These are phyloP conservation scores for Himalopsyche anomala DNA, from an alignment of 2,888 invertebrate genomes.

Conservation along the genomic window DNA sequence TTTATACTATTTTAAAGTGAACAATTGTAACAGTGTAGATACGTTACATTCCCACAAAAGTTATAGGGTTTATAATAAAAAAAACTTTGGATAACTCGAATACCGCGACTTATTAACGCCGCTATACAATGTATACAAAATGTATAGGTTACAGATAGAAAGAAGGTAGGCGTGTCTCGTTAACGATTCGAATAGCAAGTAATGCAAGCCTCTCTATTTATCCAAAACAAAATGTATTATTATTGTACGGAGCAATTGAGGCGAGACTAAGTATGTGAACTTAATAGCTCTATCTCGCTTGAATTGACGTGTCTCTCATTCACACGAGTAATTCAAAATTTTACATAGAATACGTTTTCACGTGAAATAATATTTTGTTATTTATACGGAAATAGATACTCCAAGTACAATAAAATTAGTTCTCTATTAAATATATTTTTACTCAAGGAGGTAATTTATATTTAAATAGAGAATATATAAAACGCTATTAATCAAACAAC, in stretches of 20 bases:
- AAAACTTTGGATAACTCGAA: background rate
- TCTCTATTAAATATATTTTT: too few species aligned
- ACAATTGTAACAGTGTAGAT: too few species aligned
- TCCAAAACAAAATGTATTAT: background rate
- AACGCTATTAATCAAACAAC: too few species aligned
- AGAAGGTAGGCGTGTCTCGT: conserved; percentile 22
- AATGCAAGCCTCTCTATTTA: conserved; percentile 21
- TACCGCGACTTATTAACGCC: background rate
- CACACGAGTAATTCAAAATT: background rate
- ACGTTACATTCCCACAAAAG: too few species aligned
- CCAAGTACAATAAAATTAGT: too few species aligned
- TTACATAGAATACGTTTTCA: too few species aligned
- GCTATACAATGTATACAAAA: conserved; percentile 7
- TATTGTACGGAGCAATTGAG: conserved; percentile 12
- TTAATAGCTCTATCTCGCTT: conserved; percentile 35
- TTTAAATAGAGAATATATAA: too few species aligned
- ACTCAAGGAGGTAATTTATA: too few species aligned
- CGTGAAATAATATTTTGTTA: too few species aligned
- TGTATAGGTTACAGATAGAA: background rate
- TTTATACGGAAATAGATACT: too few species aligned
- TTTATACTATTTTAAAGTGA: too few species aligned
- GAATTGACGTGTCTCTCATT: background rate
- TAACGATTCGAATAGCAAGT: conserved; percentile 32
- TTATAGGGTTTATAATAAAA: too few species aligned
- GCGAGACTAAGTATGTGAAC: conserved; percentile 35